Evolutionary conservation across 2,113 vertebrate genomes (phyloP).

Genomic region (Emydocephalus ijimae): DNA sequence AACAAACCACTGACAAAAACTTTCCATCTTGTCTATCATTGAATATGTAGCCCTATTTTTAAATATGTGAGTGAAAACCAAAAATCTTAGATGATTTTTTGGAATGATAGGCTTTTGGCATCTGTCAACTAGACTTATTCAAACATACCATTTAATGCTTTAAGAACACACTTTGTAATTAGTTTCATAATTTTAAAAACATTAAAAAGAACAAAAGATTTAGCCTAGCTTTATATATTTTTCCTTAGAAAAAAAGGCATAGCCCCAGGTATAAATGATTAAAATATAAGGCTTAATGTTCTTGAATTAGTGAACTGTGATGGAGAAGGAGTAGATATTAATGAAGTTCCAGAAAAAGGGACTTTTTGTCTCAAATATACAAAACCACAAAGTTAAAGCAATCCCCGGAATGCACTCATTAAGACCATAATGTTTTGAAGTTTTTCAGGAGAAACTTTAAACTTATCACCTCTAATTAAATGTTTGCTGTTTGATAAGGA

Average conservation of each 20-base stretch:
- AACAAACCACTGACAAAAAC: too few species aligned
- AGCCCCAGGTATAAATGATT: slow-evolving; percentile 23
- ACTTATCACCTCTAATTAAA: slow-evolving; percentile 12
- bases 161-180: not conserved
- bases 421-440: not conserved
- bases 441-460: slow-evolving; percentile 7
- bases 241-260: slow-evolving; percentile 22
- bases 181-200: slow-evolving; percentile 8
- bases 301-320: not conserved
- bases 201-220: not conserved
- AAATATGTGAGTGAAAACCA: slow-evolving; percentile 4
- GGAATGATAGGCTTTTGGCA: slow-evolving; percentile 8
- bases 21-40: not conserved
- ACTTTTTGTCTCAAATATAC: not conserved
- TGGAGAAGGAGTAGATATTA: not conserved
- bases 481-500: slow-evolving; percentile 20
- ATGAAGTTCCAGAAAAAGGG: not conserved
- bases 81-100: not conserved
- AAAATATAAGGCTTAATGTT: slow-evolving; percentile 30
- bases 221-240: slow-evolving; percentile 12
- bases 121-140: not conserved
- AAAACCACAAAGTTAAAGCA: slow-evolving; percentile 6
- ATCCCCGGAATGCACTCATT: not conserved
- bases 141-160: slow-evolving; percentile 20
- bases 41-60: not conserved